Percentiles rank a stretch among this genome's conserved stretches.
These are phyloP conservation scores for Lamprologus lemairii DNA, from an alignment of 2,113 vertebrate genomes.

Conservation along the genomic window DNA sequence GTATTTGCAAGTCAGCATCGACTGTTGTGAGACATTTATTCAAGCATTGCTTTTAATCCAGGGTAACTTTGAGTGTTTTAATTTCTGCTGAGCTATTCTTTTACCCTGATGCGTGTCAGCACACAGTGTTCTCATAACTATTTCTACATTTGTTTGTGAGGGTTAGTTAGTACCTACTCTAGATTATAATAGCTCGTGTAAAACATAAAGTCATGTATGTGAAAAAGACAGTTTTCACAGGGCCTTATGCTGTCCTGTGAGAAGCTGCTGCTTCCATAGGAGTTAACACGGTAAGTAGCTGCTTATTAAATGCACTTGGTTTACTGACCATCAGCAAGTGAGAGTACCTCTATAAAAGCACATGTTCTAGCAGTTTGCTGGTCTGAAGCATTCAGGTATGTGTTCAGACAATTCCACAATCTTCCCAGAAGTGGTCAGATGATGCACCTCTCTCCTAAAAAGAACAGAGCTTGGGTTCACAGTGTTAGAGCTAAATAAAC, in stretches of 20 bases:
- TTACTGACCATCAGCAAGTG: background rate
- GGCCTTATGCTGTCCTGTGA: background rate
- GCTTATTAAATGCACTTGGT: background rate
- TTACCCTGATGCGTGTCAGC: background rate
- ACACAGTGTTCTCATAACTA: background rate
- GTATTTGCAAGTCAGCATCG: background rate
- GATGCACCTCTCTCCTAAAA: background rate
- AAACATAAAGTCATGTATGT: background rate
- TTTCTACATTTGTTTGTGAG: background rate
- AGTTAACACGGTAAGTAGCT: background rate
- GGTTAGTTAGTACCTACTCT: background rate
- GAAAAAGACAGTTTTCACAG: background rate
- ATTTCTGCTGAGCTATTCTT: background rate
- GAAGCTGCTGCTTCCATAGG: background rate
- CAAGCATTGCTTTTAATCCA: background rate
- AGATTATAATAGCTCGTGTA: background rate
- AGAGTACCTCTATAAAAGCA: background rate
- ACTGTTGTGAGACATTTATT: background rate
- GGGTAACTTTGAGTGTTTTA: background rate
- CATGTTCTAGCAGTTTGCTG: background rate
- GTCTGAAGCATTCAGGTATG: background rate
- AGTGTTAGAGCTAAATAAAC: background rate
- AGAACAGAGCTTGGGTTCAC: background rate
- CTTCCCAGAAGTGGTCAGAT: background rate
- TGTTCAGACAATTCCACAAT: background rate